These are phyloP conservation scores for Bostrychus sinensis DNA, from an alignment of 2,113 vertebrate species.

Conservation along the genomic window DNA sequence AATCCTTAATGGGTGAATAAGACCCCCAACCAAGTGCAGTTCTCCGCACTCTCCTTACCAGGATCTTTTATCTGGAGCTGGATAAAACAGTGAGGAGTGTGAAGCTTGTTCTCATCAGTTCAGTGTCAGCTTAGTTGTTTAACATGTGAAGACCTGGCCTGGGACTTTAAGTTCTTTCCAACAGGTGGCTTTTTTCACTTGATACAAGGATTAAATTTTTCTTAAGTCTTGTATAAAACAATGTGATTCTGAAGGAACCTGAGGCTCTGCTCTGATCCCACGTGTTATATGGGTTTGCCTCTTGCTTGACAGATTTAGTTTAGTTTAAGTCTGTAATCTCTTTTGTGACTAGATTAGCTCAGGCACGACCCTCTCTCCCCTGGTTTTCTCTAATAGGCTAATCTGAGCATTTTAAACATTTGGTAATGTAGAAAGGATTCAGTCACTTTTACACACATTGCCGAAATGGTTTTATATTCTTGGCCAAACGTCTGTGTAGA, in stretches of 20 bases:
- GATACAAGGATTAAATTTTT: conserved; percentile 13
- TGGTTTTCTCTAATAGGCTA: neutral
- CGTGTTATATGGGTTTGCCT: conserved; percentile 55
- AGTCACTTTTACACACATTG: conserved; percentile 5
- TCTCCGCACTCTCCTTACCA: conserved; percentile 4
- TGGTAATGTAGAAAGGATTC: neutral
- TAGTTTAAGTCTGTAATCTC: conserved; percentile 69
- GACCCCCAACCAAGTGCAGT: conserved; percentile 11
- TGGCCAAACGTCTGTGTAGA: conserved; percentile 67
- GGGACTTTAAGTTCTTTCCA: conserved; percentile 14
- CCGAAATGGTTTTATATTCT: conserved; percentile 55
- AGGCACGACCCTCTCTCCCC: conserved; percentile 50
- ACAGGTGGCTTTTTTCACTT: conserved; percentile 25
- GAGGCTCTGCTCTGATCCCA: conserved; percentile 29
- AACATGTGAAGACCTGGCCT: too few species aligned
- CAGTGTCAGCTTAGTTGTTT: neutral
- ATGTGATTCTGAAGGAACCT: conserved; percentile 27
- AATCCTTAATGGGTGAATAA: conserved; percentile 62
- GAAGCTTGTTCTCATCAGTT: conserved; percentile 9
- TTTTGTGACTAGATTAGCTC: conserved; percentile 64
- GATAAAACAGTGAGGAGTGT: conserved; percentile 11
- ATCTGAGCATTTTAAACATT: conserved; percentile 26
- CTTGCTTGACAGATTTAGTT: conserved; percentile 60
- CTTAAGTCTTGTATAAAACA: conserved; percentile 3
- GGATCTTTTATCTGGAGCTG: neutral